Evolutionary conservation across 2,888 invertebrate species (phyloP), one percentile per base, ranked within the genome.

Genomic region (Phaonia tiefii): DNA sequence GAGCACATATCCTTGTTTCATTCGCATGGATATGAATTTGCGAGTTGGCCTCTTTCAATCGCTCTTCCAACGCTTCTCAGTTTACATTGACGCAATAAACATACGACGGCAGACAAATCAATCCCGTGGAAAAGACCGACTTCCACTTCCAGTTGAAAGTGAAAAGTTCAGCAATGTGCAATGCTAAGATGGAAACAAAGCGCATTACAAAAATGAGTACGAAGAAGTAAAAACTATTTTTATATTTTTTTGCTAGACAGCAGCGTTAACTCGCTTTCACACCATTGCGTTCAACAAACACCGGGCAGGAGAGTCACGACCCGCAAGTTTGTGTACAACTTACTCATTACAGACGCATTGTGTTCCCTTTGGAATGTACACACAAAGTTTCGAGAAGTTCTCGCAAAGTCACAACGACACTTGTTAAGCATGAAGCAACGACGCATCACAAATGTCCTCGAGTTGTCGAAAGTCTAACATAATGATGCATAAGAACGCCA

Each of bases 151-250:
- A 83, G 83, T 83, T 84, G 86, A 86, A 86, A 86, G 86, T 86
- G 86, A 86, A 86, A 86, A 85, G 85, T 85, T 85, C 84, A 77
- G 82, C 79, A 84, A 86, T 85, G 84, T 85, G 84, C 84, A 85
- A 77, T 79, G 84, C 78, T 80, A 81, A 82, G 83, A 56, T 42
- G 54, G 46, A 79, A 83, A 84, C 80, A 83, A 81, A 63, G 56
- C 66, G 75, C 76, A 74, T 60, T 81, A 49, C 42, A 63, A 17
- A 15, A 22, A 51, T 22, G n/a, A n/a, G n/a, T n/a, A n/a, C n/a
- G n/a, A 63, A 42, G 20, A 63, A 63, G 37, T n/a, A 56, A 20
- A 69, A 69, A 54, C 22, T n/a, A n/a, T n/a, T n/a, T n/a, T n/a
- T n/a, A n/a, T n/a, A n/a, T 76, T 63, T 51, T 71, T 70, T 71